Evolutionary conservation across 2,888 invertebrate species (phyloP), one percentile per base, ranked within the genome.

Genomic region (Agapostemon virescens): DNA sequence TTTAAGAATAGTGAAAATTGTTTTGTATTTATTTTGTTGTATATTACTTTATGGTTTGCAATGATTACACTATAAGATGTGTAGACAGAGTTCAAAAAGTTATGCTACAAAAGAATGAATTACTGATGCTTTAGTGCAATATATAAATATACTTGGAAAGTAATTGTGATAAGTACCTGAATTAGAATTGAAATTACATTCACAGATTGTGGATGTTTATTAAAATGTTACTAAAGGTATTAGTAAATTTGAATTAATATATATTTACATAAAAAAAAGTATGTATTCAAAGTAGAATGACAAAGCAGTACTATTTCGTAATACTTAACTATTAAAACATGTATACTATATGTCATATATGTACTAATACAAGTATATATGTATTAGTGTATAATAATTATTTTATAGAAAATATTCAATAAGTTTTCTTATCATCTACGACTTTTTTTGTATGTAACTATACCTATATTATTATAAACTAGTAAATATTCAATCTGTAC

Each of bases 151-250:
- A 70, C 36, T 66, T 69, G 52, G 61, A 55, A 77, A 69, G 30
- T 61, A 72, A 79, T 69, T 80, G 40, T 74, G 69, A 79, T 85
- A 69, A 74, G 85, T 86, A 86, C 85, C 85, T 79, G 84, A 80
- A 66, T 33, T 63, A 40, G 58, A 38, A 17, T 38, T n/a, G 42
- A n/a, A 67, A 49, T 61, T 58, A 11, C 40, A 69, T 67, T 36
- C 30, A n/a, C 4, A 9, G 61, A 36, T 49, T 61, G n/a, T 71
- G 64, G 6, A 61, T 58, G 40, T 26, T 70, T 69, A 23, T 63
- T n/a, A 23, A 68, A 78, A 68, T 58, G 36, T 69, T 68, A 52
- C 13, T 45, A 15, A 64, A 49, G 38, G 3, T 20, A 23, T 15
- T 63, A 20, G 4, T 9, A 55, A 69, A 55, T 66, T 69, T 55